Conservation (phyloP, 2,888 invertebrate genomes). For the Cheilosia vernalis region DNA sequence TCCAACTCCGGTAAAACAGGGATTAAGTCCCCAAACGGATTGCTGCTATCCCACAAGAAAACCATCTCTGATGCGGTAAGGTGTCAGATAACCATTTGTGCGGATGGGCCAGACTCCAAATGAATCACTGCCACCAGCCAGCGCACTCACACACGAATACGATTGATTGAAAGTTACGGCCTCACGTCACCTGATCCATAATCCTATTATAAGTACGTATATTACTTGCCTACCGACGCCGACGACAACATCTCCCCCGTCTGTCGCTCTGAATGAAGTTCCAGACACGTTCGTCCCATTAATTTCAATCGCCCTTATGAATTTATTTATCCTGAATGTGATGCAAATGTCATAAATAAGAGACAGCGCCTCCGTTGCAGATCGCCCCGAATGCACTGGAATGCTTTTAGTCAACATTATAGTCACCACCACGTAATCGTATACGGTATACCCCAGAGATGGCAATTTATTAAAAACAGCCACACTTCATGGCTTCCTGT, state of each 20-base stretch:
- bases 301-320: slow-evolving; percentile 70
- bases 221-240: slow-evolving; percentile 27
- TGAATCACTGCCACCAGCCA: slow-evolving; percentile 39
- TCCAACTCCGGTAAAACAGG: slow-evolving; percentile 32
- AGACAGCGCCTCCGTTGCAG: slow-evolving; percentile 46
- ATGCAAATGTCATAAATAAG: slow-evolving; percentile 68
- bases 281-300: slow-evolving; percentile 58
- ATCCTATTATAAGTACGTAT: slow-evolving; percentile 67
- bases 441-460: neutral
- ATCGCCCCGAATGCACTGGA: slow-evolving; percentile 28
- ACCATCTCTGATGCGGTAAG: slow-evolving; percentile 20
- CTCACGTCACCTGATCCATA: slow-evolving; percentile 70
- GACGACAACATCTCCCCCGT: neutral
- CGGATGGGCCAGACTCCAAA: slow-evolving; percentile 24
- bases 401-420: slow-evolving; percentile 30
- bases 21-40: slow-evolving; percentile 52
- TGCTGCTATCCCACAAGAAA: slow-evolving; percentile 10
- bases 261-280: slow-evolving; percentile 2
- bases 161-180: slow-evolving; percentile 72
- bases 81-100: slow-evolving; percentile 60
- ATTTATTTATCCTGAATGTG: slow-evolving; percentile 58
- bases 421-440: slow-evolving; percentile 8
- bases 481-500: slow-evolving; percentile 46
- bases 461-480: slow-evolving; percentile 54
- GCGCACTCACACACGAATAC: slow-evolving; percentile 32